Evolutionary conservation across 2,113 vertebrate genomes (phyloP), one percentile per base, ranked within the genome.

Genomic region (Delphinus delphis): DNA sequence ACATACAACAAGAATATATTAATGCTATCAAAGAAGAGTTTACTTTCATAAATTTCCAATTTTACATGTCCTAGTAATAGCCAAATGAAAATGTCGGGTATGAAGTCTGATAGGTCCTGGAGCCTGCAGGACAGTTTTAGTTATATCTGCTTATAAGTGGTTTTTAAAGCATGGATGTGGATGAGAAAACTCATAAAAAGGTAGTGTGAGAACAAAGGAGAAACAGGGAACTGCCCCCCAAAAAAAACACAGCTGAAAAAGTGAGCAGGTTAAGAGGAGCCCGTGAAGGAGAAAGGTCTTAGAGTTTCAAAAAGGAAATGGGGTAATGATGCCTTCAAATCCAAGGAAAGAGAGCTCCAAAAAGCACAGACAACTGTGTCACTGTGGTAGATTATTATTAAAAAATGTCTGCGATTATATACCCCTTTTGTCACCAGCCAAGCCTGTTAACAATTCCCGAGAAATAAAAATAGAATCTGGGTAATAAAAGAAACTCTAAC

Each of bases 171-270:
- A 28, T 14, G 1, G 3, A 23, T 47, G 2, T 44, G 14, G 10
- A 36, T 10, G 2, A 47, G 18, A 88, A 71, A 67, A 79, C 44
- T 8, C 2, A 3, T 5, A 20, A 58, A 38, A 4, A 73, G 11
- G 90, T 5, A 79, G n/a, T 4, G 2, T 65, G 26, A 90, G 13
- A 83, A 60, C 44, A 70, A 36, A 87, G 13, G 26, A 31, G 25
- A 79, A 76, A n/a, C 3, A 10, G 3, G 11, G 6, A 47, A 63
- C 4, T 21, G 20, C 4, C 2, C 2, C 2, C 2, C 6, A 36
- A 33, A 58, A 6, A 53, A 25, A 77, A 26, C 7, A 12, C 7
- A 77, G 17, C 5, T 67, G 17, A 63, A 65, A 12, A 87, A 67
- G 0, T 26, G 3, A 83, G 3, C 11, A 60, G 67, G 65, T 31